Percentiles rank a stretch among this genome's conserved stretches.
Evolutionary conservation across 2,888 invertebrate species (phyloP).

Genomic region (Lithosia quadra): DNA sequence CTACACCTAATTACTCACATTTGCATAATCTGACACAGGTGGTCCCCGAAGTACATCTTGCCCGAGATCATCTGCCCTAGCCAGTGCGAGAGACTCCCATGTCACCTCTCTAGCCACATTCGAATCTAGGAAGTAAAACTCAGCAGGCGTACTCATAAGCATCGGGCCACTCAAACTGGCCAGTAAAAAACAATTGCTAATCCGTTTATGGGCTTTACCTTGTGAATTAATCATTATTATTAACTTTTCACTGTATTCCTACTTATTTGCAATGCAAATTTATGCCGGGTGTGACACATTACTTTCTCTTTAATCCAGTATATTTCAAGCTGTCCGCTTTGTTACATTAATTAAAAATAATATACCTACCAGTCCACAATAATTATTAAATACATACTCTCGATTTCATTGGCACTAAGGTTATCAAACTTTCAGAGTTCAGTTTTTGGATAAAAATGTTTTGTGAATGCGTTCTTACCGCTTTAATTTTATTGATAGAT

Average conservation of each 20-base stretch:
- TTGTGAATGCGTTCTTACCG: neutral
- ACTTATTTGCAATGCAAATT: slow-evolving; percentile 15
- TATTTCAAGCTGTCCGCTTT: neutral
- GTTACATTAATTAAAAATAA: neutral
- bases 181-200: neutral
- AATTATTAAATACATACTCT: too few relatives aligned
- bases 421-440: neutral
- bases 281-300: neutral
- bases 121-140: neutral
- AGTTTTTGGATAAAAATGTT: neutral
- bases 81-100: too few relatives aligned
- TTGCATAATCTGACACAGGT: too few relatives aligned
- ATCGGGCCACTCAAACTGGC: neutral
- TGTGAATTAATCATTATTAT: slow-evolving; percentile 11
- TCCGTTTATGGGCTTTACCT: slow-evolving; percentile 3
- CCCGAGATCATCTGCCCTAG: too few relatives aligned
- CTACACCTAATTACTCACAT: too few relatives aligned
- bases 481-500: too few relatives aligned
- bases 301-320: neutral
- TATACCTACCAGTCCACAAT: neutral
- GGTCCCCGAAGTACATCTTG: too few relatives aligned
- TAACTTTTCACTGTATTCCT: neutral
- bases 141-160: neutral
- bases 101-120: too few relatives aligned
- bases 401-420: neutral